Percentiles rank a stretch among this genome's conserved stretches.
Evolutionary conservation across 2,888 invertebrate species (phyloP).

Genomic region (Zaprionus lineosus): DNA sequence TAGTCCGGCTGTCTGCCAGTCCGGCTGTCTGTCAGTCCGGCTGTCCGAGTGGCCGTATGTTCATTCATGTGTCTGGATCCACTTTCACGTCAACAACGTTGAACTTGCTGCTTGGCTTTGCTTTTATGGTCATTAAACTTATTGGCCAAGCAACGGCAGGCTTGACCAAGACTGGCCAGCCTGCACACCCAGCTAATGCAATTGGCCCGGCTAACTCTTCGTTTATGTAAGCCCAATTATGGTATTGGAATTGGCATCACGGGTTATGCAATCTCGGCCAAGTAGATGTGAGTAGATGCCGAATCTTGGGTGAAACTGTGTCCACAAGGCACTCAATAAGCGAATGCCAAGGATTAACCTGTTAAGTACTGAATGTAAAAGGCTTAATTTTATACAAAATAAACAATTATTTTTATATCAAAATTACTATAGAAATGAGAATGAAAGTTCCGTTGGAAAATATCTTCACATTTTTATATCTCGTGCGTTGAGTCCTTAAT

Average conservation of each 20-base stretch:
- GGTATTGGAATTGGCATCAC: constrained; percentile 15
- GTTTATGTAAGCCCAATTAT: constrained; percentile 58
- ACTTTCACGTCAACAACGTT: constrained; percentile 56
- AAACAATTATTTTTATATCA: too few species aligned
- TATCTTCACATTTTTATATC: not conserved
- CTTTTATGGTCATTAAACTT: constrained; percentile 65
- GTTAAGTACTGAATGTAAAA: too few species aligned
- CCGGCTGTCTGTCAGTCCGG: not conserved
- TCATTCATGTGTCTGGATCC: constrained; percentile 32
- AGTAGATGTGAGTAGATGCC: not conserved
- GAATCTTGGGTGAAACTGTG: too few species aligned
- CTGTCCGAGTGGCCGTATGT: constrained; percentile 7
- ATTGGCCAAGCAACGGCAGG: too few species aligned
- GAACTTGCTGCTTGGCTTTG: constrained; percentile 50
- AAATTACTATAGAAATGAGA: too few species aligned
- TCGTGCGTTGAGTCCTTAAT: too few species aligned
- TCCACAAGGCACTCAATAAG: not conserved
- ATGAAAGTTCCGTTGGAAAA: too few species aligned
- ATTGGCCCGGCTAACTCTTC: constrained; percentile 23
- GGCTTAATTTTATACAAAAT: too few species aligned
- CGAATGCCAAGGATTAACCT: not conserved
- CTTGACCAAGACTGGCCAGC: too few species aligned
- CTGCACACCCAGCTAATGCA: not conserved
- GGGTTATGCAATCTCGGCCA: constrained; percentile 47
- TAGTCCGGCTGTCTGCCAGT: constrained; percentile 3